Evolutionary conservation across 1,140 invertebrate species (phyloP).

Genomic region (Onthophagus taurus): DNA sequence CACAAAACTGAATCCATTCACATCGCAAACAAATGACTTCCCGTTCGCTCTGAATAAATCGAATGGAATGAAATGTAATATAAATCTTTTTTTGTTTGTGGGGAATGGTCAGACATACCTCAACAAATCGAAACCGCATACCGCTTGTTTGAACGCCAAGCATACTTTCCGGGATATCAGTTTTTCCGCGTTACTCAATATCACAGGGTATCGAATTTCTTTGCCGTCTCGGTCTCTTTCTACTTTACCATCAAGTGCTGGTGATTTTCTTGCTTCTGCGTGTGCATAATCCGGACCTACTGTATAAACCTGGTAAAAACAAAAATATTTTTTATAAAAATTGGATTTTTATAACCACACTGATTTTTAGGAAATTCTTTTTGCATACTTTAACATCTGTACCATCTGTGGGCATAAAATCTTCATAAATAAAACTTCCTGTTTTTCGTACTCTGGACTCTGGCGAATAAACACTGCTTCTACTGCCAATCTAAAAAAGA

Average conservation of each 20-base stretch:
- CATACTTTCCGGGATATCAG: constrained; percentile 98
- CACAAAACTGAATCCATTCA: constrained; percentile 99
- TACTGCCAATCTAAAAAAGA: constrained; percentile 79
- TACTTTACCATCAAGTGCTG: constrained; percentile 95
- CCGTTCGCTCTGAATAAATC: constrained; percentile 93
- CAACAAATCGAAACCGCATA: constrained; percentile 98
- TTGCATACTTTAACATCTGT: constrained; percentile 69
- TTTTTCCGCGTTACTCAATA: constrained; percentile 95
- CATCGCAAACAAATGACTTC: constrained; percentile 98
- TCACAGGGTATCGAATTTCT: constrained; percentile 97
- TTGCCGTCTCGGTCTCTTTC: constrained; percentile 97
- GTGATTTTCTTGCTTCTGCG: constrained; percentile 97
- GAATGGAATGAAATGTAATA: constrained; percentile 35
- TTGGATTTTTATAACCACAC: constrained; percentile 1
- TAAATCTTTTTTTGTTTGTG: not conserved
- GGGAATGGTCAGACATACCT: constrained; percentile 44
- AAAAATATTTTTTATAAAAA: not conserved
- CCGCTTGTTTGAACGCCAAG: constrained; percentile 96
- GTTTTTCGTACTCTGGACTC: constrained; percentile 93
- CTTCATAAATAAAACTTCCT: constrained; percentile 99
- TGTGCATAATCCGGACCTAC: constrained; percentile 98
- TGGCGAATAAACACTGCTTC: constrained; percentile 96
- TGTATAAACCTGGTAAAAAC: constrained; percentile 65
- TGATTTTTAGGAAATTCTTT: not conserved
- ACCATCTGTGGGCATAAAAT: constrained; percentile 99